These are phyloP conservation scores for Ammodytes marinus DNA, from an alignment of 2,113 vertebrate species.

Conservation along the genomic window DNA sequence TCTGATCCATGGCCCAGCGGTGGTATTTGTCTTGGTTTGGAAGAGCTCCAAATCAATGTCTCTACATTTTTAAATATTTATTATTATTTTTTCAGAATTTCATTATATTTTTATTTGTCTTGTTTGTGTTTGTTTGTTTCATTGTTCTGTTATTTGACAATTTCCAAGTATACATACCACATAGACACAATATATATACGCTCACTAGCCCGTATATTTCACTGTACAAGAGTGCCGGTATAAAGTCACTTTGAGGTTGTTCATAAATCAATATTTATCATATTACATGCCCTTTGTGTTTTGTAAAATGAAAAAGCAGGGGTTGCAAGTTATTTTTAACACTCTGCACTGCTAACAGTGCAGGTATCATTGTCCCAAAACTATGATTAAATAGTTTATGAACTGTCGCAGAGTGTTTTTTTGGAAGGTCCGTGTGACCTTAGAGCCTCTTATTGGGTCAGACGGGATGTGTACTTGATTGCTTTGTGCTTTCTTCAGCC, in stretches of 20 bases:
- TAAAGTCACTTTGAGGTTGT: neutral
- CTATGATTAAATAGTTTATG: conserved; percentile 58
- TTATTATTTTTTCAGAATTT: neutral
- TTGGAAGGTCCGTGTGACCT: conserved; percentile 45
- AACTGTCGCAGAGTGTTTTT: conserved; percentile 32
- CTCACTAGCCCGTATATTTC: neutral
- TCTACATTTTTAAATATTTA: neutral
- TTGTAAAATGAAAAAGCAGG: neutral
- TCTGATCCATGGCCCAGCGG: conserved; percentile 1
- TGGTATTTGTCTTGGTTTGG: conserved; percentile 1
- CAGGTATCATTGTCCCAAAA: conserved; percentile 37
- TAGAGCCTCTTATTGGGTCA: conserved; percentile 38
- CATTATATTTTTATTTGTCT: neutral
- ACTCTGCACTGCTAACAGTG: neutral
- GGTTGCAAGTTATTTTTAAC: neutral
- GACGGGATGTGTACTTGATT: conserved; percentile 45
- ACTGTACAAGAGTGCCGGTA: neutral
- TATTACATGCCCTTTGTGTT: neutral
- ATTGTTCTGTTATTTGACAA: neutral
- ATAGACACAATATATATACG: neutral
- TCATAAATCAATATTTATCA: conserved; percentile 10
- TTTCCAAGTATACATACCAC: too few species aligned
- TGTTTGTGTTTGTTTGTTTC: neutral
- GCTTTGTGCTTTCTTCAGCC: conserved; percentile 50
- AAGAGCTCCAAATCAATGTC: neutral